Evolutionary conservation across 2,113 vertebrate species (phyloP), one percentile per base, ranked within the genome.

Genomic region (Cervus canadensis): DNA sequence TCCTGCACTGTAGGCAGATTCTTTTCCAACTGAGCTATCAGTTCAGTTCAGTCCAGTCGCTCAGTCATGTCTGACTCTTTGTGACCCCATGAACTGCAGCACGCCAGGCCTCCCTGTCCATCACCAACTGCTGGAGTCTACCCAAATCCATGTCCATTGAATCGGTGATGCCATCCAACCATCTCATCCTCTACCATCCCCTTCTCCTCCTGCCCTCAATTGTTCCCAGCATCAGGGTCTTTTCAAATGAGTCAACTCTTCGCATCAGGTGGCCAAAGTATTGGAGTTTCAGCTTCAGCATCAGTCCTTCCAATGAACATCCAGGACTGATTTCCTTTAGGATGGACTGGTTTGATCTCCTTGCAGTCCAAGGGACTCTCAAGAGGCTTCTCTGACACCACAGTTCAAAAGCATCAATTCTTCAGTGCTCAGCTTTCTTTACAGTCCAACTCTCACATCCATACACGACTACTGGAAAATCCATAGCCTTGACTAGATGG

Each of bases 1-100:
- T 71, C 17, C n/a, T 36, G 17, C 30, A 64, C 15, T 8, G 30
- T 30, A 64, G 62, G 30, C 16, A 30, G 62, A 64, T 64, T 33
- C 62, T 64, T 64, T 64, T 33, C 62, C 62, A 64, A 16, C 62
- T 64, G 62, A 64, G 15, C 62, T 33, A 67, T 36, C 64, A 36
- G n/a, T 36, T 36, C 64, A 71, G 16, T 67, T n/a, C 62, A 64
- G 3, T 36, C 36, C 64, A 36, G 4, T 71, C 1, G 0, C 9
- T 71, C 64, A 36, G n/a, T 71, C 4, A 2, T 21, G n/a, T 36
- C 17, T 2, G 17, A 21, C 64, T 71, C 17, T 36, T 71, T 36
- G 64, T 0, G 2, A 36, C n/a, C 64, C n/a, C 7, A 71, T 36
- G 17, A 71, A 21, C 4, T 0, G 0, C 9, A 71, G n/a, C n/a